Evolutionary conservation across 2,113 vertebrate genomes (phyloP), one percentile per base, ranked within the genome.

Genomic region (Tauraco erythrolophus): DNA sequence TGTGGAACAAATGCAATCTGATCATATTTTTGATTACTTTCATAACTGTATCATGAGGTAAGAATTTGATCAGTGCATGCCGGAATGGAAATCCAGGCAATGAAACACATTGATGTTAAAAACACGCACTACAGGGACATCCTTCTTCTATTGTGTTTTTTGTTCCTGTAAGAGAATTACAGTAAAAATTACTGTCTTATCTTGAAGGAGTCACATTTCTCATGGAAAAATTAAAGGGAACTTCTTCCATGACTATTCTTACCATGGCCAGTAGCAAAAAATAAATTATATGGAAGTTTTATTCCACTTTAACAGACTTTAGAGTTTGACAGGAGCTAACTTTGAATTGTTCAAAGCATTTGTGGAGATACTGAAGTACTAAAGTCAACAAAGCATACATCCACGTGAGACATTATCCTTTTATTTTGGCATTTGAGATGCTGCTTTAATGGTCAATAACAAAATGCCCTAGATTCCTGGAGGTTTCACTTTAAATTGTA

Each of bases 1-100:
- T 69, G 89, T 79, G 78, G 88, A 97, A 71, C 75, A 95, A 96
- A 97, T 94, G 19, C 89, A 79, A 86, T 95, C 87, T 94, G 84
- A 92, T 97, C 94, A 70, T 71, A 93, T 76, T 93, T 88, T 91
- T 85, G 78, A 66, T 95, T 94, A 88, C 83, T 82, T 96, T 92
- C 60, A 77, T 95, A 94, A 95, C 80, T 90, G 15, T 94, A 88
- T 95, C 66, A 70, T 88, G 81, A 95, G 81, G 68, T 87, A 94
- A 90, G 91, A 96, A 96, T 96, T 97, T 85, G 84, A 56, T 96
- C 68, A 90, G 27, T 24, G n/a, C 5, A 1, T 53, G 51, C 80
- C 86, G 72, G 51, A 89, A 93, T 96, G 88, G 89, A 92, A 97
- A 68, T 91, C 71, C 71, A 53, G 68, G 77, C 78, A 95, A 21